Evolutionary conservation across 2,888 invertebrate genomes (phyloP).

Genomic region (Orthosia gracilis): DNA sequence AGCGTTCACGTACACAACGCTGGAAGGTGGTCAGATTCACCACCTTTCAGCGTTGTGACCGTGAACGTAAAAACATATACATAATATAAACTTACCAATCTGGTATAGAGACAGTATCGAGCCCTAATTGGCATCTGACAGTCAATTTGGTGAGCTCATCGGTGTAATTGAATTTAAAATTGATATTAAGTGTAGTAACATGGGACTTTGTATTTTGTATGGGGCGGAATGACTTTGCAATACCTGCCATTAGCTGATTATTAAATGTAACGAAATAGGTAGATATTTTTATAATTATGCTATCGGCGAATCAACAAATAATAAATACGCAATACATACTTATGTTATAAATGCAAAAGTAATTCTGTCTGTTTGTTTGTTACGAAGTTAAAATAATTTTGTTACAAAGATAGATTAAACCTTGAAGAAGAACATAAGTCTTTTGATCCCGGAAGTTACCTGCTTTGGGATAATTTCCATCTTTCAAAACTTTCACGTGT

Average conservation of each 20-base stretch:
- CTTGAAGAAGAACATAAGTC: too few species aligned
- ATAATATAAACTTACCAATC: constrained; percentile 22
- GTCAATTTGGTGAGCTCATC: constrained; percentile 44
- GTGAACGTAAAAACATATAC: too few species aligned
- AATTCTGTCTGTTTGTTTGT: too few species aligned
- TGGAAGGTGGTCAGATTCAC: constrained; percentile 37
- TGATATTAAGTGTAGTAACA: not conserved
- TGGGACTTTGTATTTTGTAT: not conserved
- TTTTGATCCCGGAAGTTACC: too few species aligned
- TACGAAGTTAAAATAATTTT: too few species aligned
- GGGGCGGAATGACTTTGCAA: not conserved
- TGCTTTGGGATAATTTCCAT: too few species aligned
- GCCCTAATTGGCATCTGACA: constrained; percentile 50
- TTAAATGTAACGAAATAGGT: not conserved
- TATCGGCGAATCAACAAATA: not conserved
- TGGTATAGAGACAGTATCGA: constrained; percentile 39
- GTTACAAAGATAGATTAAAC: too few species aligned
- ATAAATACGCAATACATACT: not conserved
- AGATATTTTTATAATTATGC: not conserved
- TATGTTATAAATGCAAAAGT: too few species aligned
- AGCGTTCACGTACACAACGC: constrained; percentile 24
- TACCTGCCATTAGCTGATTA: not conserved
- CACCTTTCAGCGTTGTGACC: too few species aligned
- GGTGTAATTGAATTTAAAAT: constrained; percentile 11
- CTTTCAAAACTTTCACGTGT: too few species aligned